phyloP scores from a whole-genome alignment of 2,888 invertebrate genomes.

The Stenurella melanura region DNA sequence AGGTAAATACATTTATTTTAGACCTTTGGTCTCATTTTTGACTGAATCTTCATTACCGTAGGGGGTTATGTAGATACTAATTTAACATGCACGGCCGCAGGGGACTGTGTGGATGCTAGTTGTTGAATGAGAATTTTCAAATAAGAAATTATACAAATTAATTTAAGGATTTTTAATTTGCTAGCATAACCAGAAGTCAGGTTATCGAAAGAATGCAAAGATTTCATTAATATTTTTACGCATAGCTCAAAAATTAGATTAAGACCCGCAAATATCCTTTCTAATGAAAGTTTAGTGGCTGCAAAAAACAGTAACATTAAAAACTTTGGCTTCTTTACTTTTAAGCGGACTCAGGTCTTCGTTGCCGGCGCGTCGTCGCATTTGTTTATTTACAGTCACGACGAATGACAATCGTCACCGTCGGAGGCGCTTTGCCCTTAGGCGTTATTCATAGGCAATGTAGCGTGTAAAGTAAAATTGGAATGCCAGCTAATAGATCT shows the following conservation, averaged over 20 bases:
- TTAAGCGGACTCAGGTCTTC: background rate
- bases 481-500: constrained; percentile 15
- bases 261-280: background rate
- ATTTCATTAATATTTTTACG: too few relatives aligned
- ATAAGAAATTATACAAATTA: too few relatives aligned
- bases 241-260: background rate
- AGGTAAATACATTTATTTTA: too few relatives aligned
- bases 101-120: too few relatives aligned
- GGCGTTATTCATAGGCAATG: constrained; percentile 19
- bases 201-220: too few relatives aligned
- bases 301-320: background rate
- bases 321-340: background rate
- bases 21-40: too few relatives aligned
- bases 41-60: too few relatives aligned
- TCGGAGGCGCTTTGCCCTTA: constrained; percentile 13
- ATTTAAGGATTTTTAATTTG: too few relatives aligned
- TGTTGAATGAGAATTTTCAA: too few relatives aligned
- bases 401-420: constrained; percentile 5
- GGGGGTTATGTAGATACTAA: too few relatives aligned
- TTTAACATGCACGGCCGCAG: too few relatives aligned
- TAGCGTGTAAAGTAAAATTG: constrained; percentile 35
- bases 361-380: background rate
- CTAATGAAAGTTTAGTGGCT: background rate
- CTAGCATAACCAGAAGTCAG: too few relatives aligned
- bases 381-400: constrained; percentile 8